Evolutionary conservation across 2,113 vertebrate species (phyloP).

Genomic region (Mus pahari): DNA sequence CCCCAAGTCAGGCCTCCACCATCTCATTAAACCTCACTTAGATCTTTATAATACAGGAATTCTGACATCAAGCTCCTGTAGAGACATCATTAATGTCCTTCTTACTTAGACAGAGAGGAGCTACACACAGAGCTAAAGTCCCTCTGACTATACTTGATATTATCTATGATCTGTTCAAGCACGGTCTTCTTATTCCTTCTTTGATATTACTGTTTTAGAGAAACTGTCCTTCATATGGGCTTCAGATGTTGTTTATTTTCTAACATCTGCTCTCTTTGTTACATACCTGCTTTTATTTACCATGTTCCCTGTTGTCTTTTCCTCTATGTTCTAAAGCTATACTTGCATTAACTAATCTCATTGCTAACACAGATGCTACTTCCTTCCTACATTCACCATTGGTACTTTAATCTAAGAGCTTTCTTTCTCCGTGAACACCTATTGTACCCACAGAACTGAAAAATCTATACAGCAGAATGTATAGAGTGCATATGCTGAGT

Average conservation of each 20-base stretch:
- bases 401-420: not conserved
- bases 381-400: not conserved
- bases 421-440: not conserved
- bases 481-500: too few relatives aligned
- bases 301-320: not conserved
- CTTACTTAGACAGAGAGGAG: too few relatives aligned
- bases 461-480: not conserved
- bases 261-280: not conserved
- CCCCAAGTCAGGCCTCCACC: not conserved
- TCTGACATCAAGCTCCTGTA: not conserved
- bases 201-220: not conserved
- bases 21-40: not conserved
- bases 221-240: not conserved
- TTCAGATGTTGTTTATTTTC: not conserved
- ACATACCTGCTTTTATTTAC: not conserved
- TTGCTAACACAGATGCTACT: not conserved
- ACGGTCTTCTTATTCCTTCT: not conserved
- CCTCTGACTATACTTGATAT: not conserved
- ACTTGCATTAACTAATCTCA: not conserved
- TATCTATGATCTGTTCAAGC: not conserved
- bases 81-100: not conserved
- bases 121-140: not conserved
- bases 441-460: not conserved
- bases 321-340: not conserved
- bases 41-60: not conserved